Conservation (phyloP, 1,140 invertebrate genomes). For the Anthonomus grandis region DNA sequence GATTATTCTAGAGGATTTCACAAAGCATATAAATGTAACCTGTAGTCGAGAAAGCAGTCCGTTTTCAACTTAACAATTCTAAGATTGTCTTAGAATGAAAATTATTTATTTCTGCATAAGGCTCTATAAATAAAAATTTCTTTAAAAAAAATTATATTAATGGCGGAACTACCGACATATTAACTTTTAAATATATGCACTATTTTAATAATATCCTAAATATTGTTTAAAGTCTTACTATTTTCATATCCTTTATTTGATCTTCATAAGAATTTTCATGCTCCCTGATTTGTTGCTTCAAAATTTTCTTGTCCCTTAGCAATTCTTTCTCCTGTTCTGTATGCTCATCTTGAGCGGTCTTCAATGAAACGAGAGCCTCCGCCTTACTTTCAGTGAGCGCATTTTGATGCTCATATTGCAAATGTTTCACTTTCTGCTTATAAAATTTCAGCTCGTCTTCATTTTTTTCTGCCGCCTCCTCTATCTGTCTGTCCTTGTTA, state of each 20-base stretch:
- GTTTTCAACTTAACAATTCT: too few relatives aligned
- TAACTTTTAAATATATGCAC: too few relatives aligned
- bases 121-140: too few relatives aligned
- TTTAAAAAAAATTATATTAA: too few relatives aligned
- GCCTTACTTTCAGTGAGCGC: constrained; percentile 75
- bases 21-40: too few relatives aligned
- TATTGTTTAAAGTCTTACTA: too few relatives aligned
- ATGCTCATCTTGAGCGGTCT: constrained; percentile 72
- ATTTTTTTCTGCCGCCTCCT: constrained; percentile 81
- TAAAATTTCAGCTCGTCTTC: constrained; percentile 83
- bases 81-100: too few relatives aligned
- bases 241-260: constrained; percentile 60
- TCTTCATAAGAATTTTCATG: constrained; percentile 66
- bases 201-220: too few relatives aligned
- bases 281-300: constrained; percentile 72
- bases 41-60: too few relatives aligned
- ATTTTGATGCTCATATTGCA: constrained; percentile 88
- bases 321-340: constrained; percentile 71
- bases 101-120: too few relatives aligned
- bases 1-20: too few relatives aligned
- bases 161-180: too few relatives aligned
- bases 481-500: constrained; percentile 84
- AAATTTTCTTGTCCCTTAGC: constrained; percentile 71
- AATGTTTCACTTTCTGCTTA: constrained; percentile 89
- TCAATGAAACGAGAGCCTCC: constrained; percentile 71